Percentiles rank a stretch among this genome's conserved stretches.
Conservation (phyloP, 2,888 invertebrate species). For the Trissoscelio sp. region DNA sequence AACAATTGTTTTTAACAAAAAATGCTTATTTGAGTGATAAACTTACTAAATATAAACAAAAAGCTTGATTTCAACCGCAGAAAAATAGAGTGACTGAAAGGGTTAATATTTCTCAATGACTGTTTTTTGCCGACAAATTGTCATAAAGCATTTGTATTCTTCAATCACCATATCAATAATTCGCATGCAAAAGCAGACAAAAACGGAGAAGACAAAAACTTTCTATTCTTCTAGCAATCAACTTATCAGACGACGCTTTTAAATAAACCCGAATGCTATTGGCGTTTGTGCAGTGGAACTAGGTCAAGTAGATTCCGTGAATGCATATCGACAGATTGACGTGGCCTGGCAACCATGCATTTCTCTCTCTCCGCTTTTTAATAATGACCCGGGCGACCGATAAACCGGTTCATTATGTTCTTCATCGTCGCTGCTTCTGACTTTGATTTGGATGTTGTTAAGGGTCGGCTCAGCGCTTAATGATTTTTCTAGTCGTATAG, state of each 20-base stretch:
- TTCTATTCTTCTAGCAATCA: slow-evolving; percentile 8
- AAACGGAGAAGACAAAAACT: neutral
- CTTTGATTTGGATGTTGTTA: slow-evolving; percentile 34
- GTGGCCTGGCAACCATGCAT: slow-evolving; percentile 13
- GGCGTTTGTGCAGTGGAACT: slow-evolving; percentile 29
- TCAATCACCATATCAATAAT: too few species aligned
- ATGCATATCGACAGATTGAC: slow-evolving; percentile 52
- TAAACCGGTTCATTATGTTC: slow-evolving; percentile 42
- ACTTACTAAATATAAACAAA: too few species aligned
- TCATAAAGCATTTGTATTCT: too few species aligned
- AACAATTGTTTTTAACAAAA: too few species aligned
- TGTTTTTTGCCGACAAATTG: too few species aligned
- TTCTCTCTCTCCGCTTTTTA: slow-evolving; percentile 16
- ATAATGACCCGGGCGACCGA: slow-evolving; percentile 29
- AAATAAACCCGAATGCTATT: slow-evolving; percentile 37
- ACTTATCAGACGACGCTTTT: slow-evolving; percentile 19
- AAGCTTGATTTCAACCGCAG: too few species aligned
- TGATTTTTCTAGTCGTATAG: slow-evolving; percentile 19
- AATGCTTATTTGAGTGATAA: too few species aligned
- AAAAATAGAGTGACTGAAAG: too few species aligned
- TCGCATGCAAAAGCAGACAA: too few species aligned
- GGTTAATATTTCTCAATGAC: too few species aligned
- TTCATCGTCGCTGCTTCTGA: slow-evolving; percentile 10
- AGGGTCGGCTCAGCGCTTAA: neutral
- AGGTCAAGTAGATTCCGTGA: slow-evolving; percentile 50